Conservation (phyloP, 2,113 vertebrate genomes). For the Hystrix brachyura region DNA sequence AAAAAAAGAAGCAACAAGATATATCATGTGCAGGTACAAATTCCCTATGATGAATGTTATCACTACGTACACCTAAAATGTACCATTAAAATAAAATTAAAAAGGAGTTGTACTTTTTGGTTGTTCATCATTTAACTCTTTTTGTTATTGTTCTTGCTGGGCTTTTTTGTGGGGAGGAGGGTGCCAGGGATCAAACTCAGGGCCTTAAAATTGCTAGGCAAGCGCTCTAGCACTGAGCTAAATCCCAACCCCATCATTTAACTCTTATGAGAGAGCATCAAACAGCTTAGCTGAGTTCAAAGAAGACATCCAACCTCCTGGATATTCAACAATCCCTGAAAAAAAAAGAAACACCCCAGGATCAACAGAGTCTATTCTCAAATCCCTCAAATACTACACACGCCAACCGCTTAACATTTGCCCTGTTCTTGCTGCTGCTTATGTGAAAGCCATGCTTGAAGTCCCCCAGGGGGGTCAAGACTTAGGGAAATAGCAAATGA, state of each 20-base stretch:
- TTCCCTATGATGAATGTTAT: too few relatives aligned
- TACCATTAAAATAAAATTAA: too few relatives aligned
- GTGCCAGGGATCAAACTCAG: too few relatives aligned
- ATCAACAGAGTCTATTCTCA: neutral
- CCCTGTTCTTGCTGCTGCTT: neutral
- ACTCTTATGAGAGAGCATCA: conserved; percentile 48
- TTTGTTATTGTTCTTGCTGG: too few relatives aligned
- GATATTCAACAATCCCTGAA: neutral
- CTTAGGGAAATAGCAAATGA: conserved; percentile 34
- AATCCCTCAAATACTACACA: neutral
- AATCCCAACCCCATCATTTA: neutral
- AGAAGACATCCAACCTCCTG: conserved; percentile 20
- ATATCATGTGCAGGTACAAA: too few relatives aligned
- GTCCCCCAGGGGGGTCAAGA: neutral
- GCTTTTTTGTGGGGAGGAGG: too few relatives aligned
- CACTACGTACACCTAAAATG: too few relatives aligned
- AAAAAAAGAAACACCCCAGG: neutral
- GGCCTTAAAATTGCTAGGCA: too few relatives aligned
- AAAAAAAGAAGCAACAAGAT: too few relatives aligned
- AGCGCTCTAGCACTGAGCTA: too few relatives aligned
- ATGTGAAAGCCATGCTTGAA: conserved; percentile 15
- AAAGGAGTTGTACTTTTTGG: too few relatives aligned
- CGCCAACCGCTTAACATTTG: neutral
- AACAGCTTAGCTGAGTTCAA: conserved; percentile 55
- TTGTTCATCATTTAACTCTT: too few relatives aligned